Base-by-base conservation (phyloP, 2,113 vertebrate genomes). In the Nothobranchius kuhntae region DNA sequence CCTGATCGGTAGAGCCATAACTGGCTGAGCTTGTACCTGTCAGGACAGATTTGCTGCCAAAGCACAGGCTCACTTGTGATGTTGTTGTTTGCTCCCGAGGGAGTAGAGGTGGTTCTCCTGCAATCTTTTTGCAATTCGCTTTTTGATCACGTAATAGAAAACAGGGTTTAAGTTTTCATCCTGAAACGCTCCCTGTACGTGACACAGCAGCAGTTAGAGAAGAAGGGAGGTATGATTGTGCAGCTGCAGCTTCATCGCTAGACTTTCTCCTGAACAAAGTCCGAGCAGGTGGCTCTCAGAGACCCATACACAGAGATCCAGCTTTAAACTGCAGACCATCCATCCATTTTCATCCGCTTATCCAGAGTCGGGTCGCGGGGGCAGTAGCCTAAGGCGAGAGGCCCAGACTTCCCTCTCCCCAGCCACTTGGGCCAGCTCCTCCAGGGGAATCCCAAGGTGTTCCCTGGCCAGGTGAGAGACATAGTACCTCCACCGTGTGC, bases 21-120 rank as follows among this genome's bases (percentile, higher is more conserved):
- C 84, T 53, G 81, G 75, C 68, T 84, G 80, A 75, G 80, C 86
- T 87, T 84, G 82, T 86, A 82, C 83, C 86, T 91, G 88, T 90
- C 88, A 91, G 77, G 72, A 83, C 73, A 70, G 46, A 90, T 91
- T 89, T 88, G 76, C 75, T 68, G 77, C 66, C 70, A 73, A 60
- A 69, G 75, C 58, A 82, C 73, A 53, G 78, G 58, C 81, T 87
- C 80, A 78, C 88, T 81, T 77, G 70, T 82, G 74, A 73, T 65
- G 50, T 77, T 42, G 35, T 14, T 44, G 12, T 48, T n/a, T 56
- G 44, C 73, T 75, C 17, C 73, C 71, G 51, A 77, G 65, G 72
- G 75, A 82, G 69, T 77, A 69, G 45, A 40, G 35, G 61, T 26
- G 36, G 61, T 70, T 70, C 68, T 52, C 54, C 45, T 47, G 70